Evolutionary conservation across 2,113 vertebrate genomes (phyloP).

Genomic region (Zosterops japonicus): DNA sequence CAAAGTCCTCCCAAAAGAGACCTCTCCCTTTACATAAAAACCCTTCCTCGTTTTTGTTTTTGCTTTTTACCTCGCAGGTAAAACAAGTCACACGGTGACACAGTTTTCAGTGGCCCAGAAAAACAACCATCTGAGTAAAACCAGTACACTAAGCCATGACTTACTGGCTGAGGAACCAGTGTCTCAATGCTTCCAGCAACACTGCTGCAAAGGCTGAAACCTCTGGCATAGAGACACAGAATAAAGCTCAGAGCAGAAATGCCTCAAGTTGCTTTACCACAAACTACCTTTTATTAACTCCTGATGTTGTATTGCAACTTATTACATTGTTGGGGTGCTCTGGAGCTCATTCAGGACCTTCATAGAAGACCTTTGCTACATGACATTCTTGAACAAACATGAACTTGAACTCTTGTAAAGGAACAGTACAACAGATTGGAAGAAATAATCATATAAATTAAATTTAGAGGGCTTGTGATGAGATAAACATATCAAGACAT

Average conservation of each 20-base stretch:
- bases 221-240: neutral
- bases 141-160: neutral
- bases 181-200: neutral
- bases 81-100: neutral
- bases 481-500: neutral
- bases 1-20: neutral
- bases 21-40: neutral
- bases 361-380: neutral
- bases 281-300: neutral
- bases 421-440: neutral
- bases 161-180: neutral
- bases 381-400: neutral
- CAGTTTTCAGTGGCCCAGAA: neutral
- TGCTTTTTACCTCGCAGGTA: neutral
- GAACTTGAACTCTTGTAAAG: neutral
- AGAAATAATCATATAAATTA: neutral
- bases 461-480: neutral
- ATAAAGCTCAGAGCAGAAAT: neutral
- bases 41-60: neutral
- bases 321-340: neutral
- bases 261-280: neutral
- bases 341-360: neutral
- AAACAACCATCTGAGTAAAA: neutral
- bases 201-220: neutral
- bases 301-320: neutral